Conservation (phyloP, 2,888 invertebrate genomes). For the Ormyrus labotus region DNA sequence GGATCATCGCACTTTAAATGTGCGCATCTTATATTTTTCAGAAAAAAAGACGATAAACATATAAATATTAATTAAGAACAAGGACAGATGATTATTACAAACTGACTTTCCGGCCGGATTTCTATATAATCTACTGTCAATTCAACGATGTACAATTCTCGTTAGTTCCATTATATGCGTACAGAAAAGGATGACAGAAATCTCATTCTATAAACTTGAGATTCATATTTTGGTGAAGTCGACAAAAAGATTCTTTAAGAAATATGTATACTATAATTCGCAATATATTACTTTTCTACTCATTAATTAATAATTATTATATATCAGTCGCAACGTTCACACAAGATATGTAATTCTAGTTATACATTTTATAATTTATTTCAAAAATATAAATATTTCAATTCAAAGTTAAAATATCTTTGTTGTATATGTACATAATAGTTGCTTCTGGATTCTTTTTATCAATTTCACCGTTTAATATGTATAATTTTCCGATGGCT, state of each 20-base stretch:
- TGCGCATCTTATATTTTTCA: background rate
- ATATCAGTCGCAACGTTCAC: conserved; percentile 42
- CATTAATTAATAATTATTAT: conserved; percentile 48
- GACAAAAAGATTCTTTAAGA: conserved; percentile 32
- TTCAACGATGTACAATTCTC: conserved; percentile 36
- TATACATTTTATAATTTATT: conserved; percentile 30
- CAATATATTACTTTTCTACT: conserved; percentile 16
- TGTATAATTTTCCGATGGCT: background rate
- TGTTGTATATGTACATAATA: conserved; percentile 35
- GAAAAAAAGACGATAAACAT: conserved; percentile 20
- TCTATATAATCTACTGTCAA: conserved; percentile 38
- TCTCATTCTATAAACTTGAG: background rate
- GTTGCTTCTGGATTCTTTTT: conserved; percentile 30
- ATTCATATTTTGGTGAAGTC: conserved; percentile 23
- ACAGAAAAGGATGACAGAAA: conserved; percentile 25
- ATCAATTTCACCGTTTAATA: conserved; percentile 34
- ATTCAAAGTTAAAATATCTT: conserved; percentile 29
- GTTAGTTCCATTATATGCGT: conserved; percentile 16
- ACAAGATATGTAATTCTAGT: conserved; percentile 31
- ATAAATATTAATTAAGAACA: conserved; percentile 21
- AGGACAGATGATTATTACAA: conserved; percentile 31
- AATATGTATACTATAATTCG: conserved; percentile 19
- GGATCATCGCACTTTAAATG: conserved; percentile 13
- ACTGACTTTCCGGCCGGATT: conserved; percentile 29
- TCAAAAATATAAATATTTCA: conserved; percentile 46